These are phyloP conservation scores for Sisyra terminalis DNA, from an alignment of 2,888 invertebrate genomes.

Conservation along the genomic window DNA sequence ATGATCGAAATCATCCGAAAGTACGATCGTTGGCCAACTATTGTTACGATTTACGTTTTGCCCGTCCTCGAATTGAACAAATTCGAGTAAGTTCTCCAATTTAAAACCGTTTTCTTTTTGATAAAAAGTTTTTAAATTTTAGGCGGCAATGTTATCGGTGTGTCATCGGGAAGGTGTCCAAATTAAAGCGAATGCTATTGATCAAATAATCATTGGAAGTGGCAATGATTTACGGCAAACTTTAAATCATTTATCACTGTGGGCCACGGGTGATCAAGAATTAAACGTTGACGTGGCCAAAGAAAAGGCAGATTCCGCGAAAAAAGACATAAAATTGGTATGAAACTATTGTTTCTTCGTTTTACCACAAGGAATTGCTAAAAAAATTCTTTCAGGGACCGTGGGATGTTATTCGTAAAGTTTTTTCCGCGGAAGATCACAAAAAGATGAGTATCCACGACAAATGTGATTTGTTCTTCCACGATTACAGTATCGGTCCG, in stretches of 20 bases:
- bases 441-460: slow-evolving; percentile 63
- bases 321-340: slow-evolving; percentile 75
- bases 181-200: slow-evolving; percentile 55
- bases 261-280: slow-evolving; percentile 39
- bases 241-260: slow-evolving; percentile 75
- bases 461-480: slow-evolving; percentile 84
- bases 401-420: slow-evolving; percentile 83
- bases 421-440: slow-evolving; percentile 68
- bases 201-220: slow-evolving; percentile 70
- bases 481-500: slow-evolving; percentile 91
- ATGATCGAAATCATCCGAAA: slow-evolving; percentile 86
- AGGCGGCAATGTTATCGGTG: slow-evolving; percentile 82
- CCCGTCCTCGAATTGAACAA: slow-evolving; percentile 72
- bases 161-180: slow-evolving; percentile 83
- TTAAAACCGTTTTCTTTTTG: neutral
- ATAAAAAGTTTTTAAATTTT: slow-evolving; percentile 15
- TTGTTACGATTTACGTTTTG: slow-evolving; percentile 83
- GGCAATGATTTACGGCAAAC: slow-evolving; percentile 91
- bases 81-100: slow-evolving; percentile 47
- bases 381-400: slow-evolving; percentile 45
- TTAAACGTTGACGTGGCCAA: slow-evolving; percentile 34
- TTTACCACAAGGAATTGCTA: neutral
- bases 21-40: slow-evolving; percentile 86
- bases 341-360: slow-evolving; percentile 13
- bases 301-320: slow-evolving; percentile 38